Evolutionary conservation across 1,140 invertebrate genomes (phyloP).

Genomic region (Scaptomyza pallida): DNA sequence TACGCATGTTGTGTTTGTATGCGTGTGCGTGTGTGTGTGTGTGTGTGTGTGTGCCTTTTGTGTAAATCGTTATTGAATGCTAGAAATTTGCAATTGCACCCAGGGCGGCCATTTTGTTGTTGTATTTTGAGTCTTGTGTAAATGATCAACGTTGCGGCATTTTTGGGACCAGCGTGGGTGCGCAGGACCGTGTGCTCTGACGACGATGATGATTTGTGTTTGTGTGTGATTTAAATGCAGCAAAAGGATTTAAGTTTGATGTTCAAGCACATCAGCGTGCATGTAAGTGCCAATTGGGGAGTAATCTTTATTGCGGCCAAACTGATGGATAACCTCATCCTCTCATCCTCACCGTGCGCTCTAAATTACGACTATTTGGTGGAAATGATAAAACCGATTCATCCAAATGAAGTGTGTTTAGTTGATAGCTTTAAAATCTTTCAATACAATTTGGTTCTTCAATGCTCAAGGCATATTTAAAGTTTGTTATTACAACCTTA

Average conservation of each 20-base stretch:
- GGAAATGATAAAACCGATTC: conserved; percentile 14
- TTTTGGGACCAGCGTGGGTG: conserved; percentile 29
- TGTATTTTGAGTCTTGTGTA: conserved; percentile 50
- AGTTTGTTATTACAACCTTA: too few relatives aligned
- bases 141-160: conserved; percentile 50
- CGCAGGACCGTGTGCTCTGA: background rate
- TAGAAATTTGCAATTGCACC: conserved; percentile 73
- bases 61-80: conserved; percentile 79
- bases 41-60: conserved; percentile 38
- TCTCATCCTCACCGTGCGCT: background rate
- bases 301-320: background rate
- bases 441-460: too few relatives aligned
- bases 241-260: conserved; percentile 40
- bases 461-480: too few relatives aligned
- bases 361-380: conserved; percentile 10
- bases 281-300: conserved; percentile 35
- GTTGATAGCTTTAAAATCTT: background rate
- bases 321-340: conserved; percentile 12
- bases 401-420: conserved; percentile 22
- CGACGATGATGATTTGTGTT: conserved; percentile 54
- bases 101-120: conserved; percentile 58
- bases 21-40: background rate
- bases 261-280: conserved; percentile 23
- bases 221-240: conserved; percentile 38
- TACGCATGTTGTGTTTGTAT: background rate